phyloP scores from a whole-genome alignment of 2,797 vertebrate species.

The Labeo calbasu region DNA sequence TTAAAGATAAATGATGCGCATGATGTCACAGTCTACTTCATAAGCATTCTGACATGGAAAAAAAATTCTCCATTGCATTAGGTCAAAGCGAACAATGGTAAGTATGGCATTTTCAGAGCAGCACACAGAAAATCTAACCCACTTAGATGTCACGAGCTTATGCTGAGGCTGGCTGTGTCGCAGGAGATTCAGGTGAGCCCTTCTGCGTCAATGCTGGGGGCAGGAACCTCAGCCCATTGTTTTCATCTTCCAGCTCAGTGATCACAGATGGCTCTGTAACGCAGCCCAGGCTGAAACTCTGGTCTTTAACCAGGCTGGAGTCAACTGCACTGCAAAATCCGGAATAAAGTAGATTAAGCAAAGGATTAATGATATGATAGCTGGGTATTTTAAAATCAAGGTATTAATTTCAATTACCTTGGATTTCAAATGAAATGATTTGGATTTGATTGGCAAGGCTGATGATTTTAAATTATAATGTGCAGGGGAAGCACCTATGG shows the following conservation, averaged over 20 bases:
- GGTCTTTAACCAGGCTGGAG: constrained; percentile 2
- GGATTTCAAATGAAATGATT: neutral
- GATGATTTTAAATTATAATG: neutral
- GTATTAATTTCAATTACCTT: too few species aligned
- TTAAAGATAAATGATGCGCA: neutral
- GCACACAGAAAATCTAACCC: constrained; percentile 1
- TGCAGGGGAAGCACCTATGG: neutral
- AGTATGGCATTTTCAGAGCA: constrained; percentile 14
- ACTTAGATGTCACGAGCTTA: neutral
- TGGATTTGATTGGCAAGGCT: neutral
- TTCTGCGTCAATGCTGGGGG: neutral
- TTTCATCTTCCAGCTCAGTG: constrained; percentile 17
- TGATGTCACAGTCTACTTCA: neutral
- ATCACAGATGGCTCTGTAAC: neutral
- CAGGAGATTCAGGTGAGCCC: constrained; percentile 20
- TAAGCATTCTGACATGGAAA: constrained; percentile 8
- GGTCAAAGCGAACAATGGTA: constrained; percentile 11
- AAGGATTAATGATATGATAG: neutral
- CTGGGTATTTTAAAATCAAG: neutral
- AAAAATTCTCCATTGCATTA: constrained; percentile 8
- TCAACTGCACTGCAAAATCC: neutral
- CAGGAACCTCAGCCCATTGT: neutral
- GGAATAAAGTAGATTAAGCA: neutral
- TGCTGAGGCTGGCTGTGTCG: neutral
- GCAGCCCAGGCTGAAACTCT: neutral